Evolutionary conservation across 2,113 vertebrate species (phyloP).

Genomic region (Gallinago undulata): DNA sequence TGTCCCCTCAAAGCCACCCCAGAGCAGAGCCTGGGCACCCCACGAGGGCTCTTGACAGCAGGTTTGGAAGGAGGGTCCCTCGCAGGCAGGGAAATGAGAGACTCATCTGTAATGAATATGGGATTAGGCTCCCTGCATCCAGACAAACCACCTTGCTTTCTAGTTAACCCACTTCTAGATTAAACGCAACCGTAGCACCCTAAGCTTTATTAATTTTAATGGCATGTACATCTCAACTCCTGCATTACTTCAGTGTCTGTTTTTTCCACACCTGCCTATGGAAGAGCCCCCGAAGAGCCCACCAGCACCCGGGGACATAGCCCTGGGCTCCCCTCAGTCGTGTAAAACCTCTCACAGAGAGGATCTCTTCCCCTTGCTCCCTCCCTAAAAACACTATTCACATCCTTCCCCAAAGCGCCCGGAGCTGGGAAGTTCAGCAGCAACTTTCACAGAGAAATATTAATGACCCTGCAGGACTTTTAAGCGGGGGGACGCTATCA

Average conservation of each 20-base stretch:
- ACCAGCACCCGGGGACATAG: accelerated
- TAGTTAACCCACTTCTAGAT: not conserved
- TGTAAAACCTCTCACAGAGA: not conserved
- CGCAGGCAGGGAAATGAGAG: accelerated
- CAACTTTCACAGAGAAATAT: not conserved
- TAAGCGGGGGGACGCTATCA: not conserved
- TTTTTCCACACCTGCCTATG: accelerated
- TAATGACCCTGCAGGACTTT: not conserved
- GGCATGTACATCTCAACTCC: accelerated
- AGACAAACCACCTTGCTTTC: not conserved
- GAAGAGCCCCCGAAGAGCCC: not conserved
- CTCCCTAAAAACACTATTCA: not conserved
- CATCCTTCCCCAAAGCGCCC: not conserved
- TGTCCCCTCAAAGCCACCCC: not conserved
- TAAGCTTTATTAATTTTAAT: not conserved
- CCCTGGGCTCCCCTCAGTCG: not conserved
- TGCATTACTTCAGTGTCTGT: not conserved
- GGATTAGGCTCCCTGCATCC: not conserved
- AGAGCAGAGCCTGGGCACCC: not conserved
- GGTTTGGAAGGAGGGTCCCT: accelerated
- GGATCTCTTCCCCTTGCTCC: not conserved
- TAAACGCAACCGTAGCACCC: not conserved
- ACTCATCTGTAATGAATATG: not conserved
- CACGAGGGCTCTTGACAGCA: accelerated
- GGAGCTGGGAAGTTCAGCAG: not conserved